Conservation (phyloP, 2,888 invertebrate genomes). For the Xylocampa areola region DNA sequence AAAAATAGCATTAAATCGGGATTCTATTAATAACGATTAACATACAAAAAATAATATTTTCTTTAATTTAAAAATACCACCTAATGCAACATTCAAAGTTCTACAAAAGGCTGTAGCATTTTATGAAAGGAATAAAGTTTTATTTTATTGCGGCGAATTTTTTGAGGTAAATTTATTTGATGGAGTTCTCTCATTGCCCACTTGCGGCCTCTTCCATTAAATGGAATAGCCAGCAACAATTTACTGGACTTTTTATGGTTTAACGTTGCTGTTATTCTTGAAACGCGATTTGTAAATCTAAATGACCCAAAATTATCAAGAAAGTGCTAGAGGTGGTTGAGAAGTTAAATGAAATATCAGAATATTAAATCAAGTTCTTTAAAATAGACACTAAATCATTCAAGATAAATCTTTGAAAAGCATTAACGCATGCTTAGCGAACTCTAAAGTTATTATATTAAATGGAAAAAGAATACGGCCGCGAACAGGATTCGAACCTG, state of each 20-base stretch:
- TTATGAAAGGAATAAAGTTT: slow-evolving; percentile 54
- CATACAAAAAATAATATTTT: slow-evolving; percentile 17
- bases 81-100: slow-evolving; percentile 45
- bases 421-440: no score
- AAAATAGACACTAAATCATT: no score
- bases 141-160: slow-evolving; percentile 52
- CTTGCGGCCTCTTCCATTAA: slow-evolving; percentile 20
- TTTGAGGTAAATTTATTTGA: slow-evolving; percentile 52
- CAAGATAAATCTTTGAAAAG: no score
- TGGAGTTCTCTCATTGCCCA: slow-evolving; percentile 39
- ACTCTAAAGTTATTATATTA: no score
- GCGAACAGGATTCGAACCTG: no score
- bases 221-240: slow-evolving; percentile 44
- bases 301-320: slow-evolving; percentile 16
- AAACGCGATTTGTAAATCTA: slow-evolving; percentile 17
- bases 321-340: not conserved
- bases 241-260: slow-evolving; percentile 32
- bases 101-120: slow-evolving; percentile 44
- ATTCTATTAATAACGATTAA: slow-evolving; percentile 11
- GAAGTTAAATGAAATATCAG: not conserved
- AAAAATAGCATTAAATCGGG: slow-evolving; percentile 13
- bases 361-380: no score
- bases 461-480: no score
- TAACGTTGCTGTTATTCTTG: slow-evolving; percentile 11
- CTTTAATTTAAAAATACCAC: slow-evolving; percentile 22